Base-by-base conservation (phyloP, 1,140 invertebrate genomes). In the Sarcophaga peregrina region DNA sequence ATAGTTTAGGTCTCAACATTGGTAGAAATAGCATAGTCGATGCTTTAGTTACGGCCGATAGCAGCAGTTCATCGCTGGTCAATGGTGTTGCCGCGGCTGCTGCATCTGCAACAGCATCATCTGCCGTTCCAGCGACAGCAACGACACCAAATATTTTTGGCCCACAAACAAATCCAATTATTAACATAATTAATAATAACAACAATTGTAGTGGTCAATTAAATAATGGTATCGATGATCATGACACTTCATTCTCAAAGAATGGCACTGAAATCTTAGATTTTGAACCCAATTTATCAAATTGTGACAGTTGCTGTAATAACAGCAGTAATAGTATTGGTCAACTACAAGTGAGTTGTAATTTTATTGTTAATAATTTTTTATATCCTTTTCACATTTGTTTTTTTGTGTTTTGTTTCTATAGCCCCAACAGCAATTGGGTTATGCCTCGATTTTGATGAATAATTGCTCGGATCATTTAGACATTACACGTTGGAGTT, bases 211-310 rank as follows among this genome's bases (percentile, higher is more conserved):
- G 75, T 75, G 50, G 20, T 81, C 72, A 83, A 72, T 46, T 52
- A 52, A 45, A 52, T 15, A 78, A 78, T 78, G 48, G 48, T 78
- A 83, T 83, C 82, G 89, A 90, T 72, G 90, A 90, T 25, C 90
- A 89, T 85, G 89, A 90, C 86, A 89, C 87, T 84, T 93, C 93
- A 4, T 93, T 93, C 85, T 93, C 92, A 11, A 93, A 93, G 86
- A 93, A 93, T 85, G 93, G 93, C 45, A 91, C 92, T 37, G 92
- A 93, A 84, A 92, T 93, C 50, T 93, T 89, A 20, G 89, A 90
- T 85, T 90, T 90, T 85, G 89, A 90, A 48, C 87, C 89, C 0
- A 83, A 83, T 17, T 80, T 83, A 5, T 85, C 85, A n/a, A 82
- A 82, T 11, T 85, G 83, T 62, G 84, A 83, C 75, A 85, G 82